A percentile compares a stretch with the other conserved stretches of the same genome.
Conservation (phyloP, 2,888 invertebrate genomes). For the Sphaeridia pumilis region DNA sequence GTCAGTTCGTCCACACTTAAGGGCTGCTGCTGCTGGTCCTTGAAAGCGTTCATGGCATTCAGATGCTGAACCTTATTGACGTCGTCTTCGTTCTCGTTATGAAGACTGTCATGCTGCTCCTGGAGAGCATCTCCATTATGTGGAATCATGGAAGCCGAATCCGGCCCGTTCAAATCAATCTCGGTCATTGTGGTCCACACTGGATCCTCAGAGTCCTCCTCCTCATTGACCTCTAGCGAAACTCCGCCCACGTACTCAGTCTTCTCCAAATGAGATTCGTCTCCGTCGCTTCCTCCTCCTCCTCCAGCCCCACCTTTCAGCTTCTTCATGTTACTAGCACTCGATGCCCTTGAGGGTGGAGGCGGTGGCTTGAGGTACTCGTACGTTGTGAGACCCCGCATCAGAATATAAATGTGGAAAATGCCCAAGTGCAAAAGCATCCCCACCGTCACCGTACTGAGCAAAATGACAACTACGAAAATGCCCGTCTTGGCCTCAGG, state of each 20-base stretch:
- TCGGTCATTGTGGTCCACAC: slow-evolving; percentile 36
- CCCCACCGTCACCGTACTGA: slow-evolving; percentile 63
- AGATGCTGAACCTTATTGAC: slow-evolving; percentile 7
- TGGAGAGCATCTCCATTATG: neutral
- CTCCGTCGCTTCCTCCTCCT: slow-evolving; percentile 10
- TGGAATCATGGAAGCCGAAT: slow-evolving; percentile 4
- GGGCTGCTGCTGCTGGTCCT: neutral
- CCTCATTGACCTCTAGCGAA: neutral
- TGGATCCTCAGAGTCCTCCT: slow-evolving; percentile 21
- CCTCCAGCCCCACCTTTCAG: neutral
- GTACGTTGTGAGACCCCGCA: slow-evolving; percentile 75
- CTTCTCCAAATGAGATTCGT: slow-evolving; percentile 6
- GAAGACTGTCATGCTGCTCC: neutral
- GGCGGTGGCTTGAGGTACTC: slow-evolving; percentile 57
- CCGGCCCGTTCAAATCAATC: slow-evolving; percentile 32
- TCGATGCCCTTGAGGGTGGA: neutral
- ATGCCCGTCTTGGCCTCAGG: slow-evolving; percentile 40
- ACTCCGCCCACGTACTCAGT: slow-evolving; percentile 5
- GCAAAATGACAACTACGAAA: slow-evolving; percentile 52
- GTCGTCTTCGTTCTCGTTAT: neutral
- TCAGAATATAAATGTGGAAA: slow-evolving; percentile 77
- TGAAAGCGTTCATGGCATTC: slow-evolving; percentile 9
- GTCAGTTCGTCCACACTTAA: neutral
- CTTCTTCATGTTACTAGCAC: no score
- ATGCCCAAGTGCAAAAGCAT: slow-evolving; percentile 70